Conservation (phyloP, 1,140 invertebrate genomes). For the Meloidogyne exigua region DNA sequence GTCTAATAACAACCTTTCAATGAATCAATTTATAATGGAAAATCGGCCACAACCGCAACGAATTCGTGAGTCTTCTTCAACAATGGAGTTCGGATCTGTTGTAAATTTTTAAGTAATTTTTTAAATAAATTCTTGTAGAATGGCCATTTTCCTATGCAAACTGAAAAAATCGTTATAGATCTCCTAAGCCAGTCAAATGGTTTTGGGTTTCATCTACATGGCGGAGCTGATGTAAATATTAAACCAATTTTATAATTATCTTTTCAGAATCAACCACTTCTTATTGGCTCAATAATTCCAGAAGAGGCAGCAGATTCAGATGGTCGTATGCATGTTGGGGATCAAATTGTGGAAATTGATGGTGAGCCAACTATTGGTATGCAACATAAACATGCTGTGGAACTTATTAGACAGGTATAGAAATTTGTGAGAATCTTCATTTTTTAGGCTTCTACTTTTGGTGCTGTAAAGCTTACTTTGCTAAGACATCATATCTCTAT, state of each 20-base stretch:
- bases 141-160: not conserved
- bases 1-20: not conserved
- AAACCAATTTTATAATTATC: constrained; percentile 9
- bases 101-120: not conserved
- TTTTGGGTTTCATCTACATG: constrained; percentile 95
- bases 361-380: constrained; percentile 78
- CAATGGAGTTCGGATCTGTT: constrained; percentile 10
- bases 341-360: constrained; percentile 85
- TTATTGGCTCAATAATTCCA: constrained; percentile 89
- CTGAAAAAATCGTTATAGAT: constrained; percentile 67
- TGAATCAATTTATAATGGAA: constrained; percentile 3
- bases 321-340: constrained; percentile 79
- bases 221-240: constrained; percentile 69
- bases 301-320: constrained; percentile 85
- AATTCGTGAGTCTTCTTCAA: constrained; percentile 22
- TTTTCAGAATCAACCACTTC: constrained; percentile 69
- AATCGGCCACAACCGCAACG: not conserved
- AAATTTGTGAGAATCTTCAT: constrained; percentile 67
- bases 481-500: constrained; percentile 26
- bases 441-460: constrained; percentile 61
- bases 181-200: constrained; percentile 79
- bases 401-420: constrained; percentile 74
- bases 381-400: constrained; percentile 83
- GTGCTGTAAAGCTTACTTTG: constrained; percentile 58
- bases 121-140: not conserved